A percentile compares a stretch with the other conserved stretches of the same genome.
Evolutionary conservation across 2,888 invertebrate species (phyloP).

Genomic region (Aleiodes testaceus): DNA sequence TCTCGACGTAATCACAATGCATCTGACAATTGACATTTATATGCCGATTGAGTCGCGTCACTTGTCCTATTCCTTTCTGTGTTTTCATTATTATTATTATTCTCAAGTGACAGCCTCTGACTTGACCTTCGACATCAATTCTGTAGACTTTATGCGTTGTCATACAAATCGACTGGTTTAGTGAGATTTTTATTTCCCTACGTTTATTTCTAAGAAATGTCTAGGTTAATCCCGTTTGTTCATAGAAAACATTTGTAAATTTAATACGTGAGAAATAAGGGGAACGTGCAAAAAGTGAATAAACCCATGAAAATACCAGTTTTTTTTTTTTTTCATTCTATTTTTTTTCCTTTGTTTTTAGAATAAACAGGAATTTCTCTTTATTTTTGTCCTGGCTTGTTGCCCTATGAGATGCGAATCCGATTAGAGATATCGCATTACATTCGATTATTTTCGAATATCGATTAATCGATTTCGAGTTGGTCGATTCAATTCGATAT

Average conservation of each 20-base stretch:
- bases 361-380: no score
- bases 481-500: no score
- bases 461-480: no score
- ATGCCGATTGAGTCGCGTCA: slow-evolving; percentile 3
- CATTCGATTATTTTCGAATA: no score
- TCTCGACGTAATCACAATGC: background rate
- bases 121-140: slow-evolving; percentile 18
- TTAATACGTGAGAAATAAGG: background rate
- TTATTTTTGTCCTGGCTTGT: slow-evolving; percentile 10
- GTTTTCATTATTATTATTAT: background rate
- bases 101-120: background rate
- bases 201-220: slow-evolving; percentile 1
- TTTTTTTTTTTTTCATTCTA: no score
- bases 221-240: no score
- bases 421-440: no score
- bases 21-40: slow-evolving; percentile 21
- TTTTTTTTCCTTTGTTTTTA: background rate
- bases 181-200: background rate
- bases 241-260: background rate
- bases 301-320: background rate
- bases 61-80: background rate
- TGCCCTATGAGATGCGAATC: background rate
- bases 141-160: slow-evolving; percentile 15
- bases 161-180: slow-evolving; percentile 8
- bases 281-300: background rate